phyloP scores from a whole-genome alignment of 2,888 invertebrate species.

The Didymodactylos carnosus region DNA sequence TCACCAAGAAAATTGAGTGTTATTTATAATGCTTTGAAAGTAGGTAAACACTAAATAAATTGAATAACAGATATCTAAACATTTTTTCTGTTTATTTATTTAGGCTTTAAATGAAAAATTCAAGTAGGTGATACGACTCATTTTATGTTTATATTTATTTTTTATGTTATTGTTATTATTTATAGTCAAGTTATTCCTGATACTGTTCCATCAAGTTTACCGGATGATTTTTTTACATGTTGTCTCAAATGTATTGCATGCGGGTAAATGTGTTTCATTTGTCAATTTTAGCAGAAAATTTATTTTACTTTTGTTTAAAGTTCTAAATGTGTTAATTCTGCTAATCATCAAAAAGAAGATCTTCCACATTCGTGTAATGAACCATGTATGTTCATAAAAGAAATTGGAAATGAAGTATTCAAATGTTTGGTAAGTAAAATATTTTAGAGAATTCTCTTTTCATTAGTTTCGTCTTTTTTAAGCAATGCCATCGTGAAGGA shows the following conservation, averaged over 20 bases:
- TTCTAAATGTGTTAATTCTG: slow-evolving; percentile 27
- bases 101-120: slow-evolving; percentile 53
- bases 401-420: slow-evolving; percentile 45
- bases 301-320: slow-evolving; percentile 18
- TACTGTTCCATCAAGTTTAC: slow-evolving; percentile 39
- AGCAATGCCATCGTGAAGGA: slow-evolving; percentile 44
- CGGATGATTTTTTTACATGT: slow-evolving; percentile 60
- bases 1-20: slow-evolving; percentile 48
- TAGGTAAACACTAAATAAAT: slow-evolving; percentile 21
- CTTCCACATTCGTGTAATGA: slow-evolving; percentile 22
- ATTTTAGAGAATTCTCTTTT: slow-evolving; percentile 22
- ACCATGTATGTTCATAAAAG: slow-evolving; percentile 47
- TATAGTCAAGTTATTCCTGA: not conserved
- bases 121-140: too few relatives aligned
- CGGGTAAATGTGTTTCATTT: slow-evolving; percentile 32
- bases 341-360: slow-evolving; percentile 31
- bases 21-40: slow-evolving; percentile 49
- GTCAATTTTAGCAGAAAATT: too few relatives aligned
- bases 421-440: slow-evolving; percentile 29
- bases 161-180: too few relatives aligned
- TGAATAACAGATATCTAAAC: too few relatives aligned
- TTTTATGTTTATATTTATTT: too few relatives aligned
- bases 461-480: slow-evolving; percentile 36
- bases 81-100: slow-evolving; percentile 13
- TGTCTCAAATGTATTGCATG: slow-evolving; percentile 51